A percentile compares a stretch with the other conserved stretches of the same genome.
Evolutionary conservation across 2,888 invertebrate species (phyloP).

Genomic region (Latrodectus elegans): DNA sequence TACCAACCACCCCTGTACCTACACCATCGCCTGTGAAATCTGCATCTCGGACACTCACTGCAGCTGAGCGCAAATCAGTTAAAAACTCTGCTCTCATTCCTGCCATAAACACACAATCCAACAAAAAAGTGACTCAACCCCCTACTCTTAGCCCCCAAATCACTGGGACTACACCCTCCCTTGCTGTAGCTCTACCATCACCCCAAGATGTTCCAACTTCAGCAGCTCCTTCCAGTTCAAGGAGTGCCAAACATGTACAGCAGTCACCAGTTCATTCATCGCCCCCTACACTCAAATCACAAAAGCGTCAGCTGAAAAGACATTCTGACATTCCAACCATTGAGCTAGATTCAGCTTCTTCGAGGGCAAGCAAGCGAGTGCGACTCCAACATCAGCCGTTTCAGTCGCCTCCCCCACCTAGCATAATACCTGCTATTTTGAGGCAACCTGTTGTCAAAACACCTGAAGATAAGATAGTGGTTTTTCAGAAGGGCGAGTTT

Average conservation of each 20-base stretch:
- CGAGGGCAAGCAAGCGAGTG: conserved; percentile 76
- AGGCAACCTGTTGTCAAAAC: conserved; percentile 74
- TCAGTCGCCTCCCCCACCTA: conserved; percentile 84
- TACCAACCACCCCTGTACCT: conserved; percentile 28
- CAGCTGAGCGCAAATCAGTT: conserved; percentile 56
- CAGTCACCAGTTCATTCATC: conserved; percentile 29
- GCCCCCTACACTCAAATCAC: conserved; percentile 44
- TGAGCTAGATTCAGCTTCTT: conserved; percentile 18
- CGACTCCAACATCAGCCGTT: conserved; percentile 85
- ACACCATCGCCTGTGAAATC: background rate
- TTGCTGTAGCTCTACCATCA: conserved; percentile 18
- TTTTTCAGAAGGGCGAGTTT: conserved; percentile 92
- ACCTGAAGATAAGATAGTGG: conserved; percentile 86
- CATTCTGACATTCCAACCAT: conserved; percentile 20
- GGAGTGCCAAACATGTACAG: conserved; percentile 4
- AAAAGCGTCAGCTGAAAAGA: conserved; percentile 47
- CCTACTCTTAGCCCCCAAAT: conserved; percentile 28
- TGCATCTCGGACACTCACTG: conserved; percentile 29
- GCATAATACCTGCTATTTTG: conserved; percentile 65
- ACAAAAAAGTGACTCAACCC: conserved; percentile 35
- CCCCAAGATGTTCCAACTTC: conserved; percentile 28
- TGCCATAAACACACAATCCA: conserved; percentile 44
- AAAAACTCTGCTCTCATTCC: conserved; percentile 49
- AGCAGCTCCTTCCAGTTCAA: conserved; percentile 14
- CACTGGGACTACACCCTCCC: conserved; percentile 6